phyloP scores from a whole-genome alignment of 2,797 vertebrate species.

The Varecia variegata region DNA sequence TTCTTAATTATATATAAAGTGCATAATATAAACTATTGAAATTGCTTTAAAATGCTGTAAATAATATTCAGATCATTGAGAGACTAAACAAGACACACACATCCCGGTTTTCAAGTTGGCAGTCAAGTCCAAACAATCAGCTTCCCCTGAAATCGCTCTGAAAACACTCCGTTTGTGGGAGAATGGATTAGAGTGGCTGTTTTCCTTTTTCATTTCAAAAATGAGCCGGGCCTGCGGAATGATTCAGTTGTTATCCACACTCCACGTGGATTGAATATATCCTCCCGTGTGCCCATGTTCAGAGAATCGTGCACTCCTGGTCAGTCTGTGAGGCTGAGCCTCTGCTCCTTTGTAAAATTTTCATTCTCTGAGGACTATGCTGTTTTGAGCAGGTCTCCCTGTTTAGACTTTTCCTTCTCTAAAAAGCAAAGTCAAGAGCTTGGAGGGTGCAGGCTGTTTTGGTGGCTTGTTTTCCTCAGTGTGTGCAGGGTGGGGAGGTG shows the following conservation, averaged over 20 bases:
- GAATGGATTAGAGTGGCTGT: neutral
- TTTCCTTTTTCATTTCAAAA: neutral
- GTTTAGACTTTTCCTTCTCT: neutral
- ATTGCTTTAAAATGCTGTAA: neutral
- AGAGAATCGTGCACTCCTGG: rapidly evolving
- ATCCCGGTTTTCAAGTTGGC: neutral
- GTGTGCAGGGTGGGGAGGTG: neutral
- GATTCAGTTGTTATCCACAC: neutral
- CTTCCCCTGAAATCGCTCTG: neutral
- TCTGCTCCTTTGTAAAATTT: neutral
- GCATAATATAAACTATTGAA: neutral
- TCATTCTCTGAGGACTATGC: neutral
- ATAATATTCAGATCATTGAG: neutral
- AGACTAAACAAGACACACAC: neutral
- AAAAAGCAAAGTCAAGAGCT: neutral
- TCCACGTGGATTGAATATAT: neutral
- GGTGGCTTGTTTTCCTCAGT: constrained; percentile 26
- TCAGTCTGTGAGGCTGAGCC: neutral
- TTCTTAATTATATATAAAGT: neutral
- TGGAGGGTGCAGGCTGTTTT: neutral
- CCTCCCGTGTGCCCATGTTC: rapidly evolving
- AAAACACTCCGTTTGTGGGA: neutral
- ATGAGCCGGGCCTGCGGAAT: neutral
- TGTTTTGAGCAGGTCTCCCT: neutral
- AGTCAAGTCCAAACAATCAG: neutral